Percentiles rank a stretch among this genome's conserved stretches.
phyloP scores from a whole-genome alignment of 2,113 vertebrate genomes.

The Lamprotornis superbus region DNA sequence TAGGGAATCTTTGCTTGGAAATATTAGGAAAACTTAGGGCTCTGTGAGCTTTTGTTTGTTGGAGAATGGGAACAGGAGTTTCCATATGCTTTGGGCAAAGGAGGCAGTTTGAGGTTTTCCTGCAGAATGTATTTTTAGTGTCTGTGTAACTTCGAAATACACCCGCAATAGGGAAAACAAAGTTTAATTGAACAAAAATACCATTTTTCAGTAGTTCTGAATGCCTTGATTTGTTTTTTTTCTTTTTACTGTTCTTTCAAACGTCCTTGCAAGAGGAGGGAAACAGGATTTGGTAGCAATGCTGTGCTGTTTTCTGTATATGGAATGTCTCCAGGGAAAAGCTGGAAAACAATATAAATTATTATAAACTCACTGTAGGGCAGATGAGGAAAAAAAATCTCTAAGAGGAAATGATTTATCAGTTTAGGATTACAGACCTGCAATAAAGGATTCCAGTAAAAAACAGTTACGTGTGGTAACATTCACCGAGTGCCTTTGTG shows the following conservation, averaged over 20 bases:
- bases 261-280: neutral
- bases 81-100: constrained; percentile 14
- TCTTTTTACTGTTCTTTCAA: neutral
- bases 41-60: constrained; percentile 14
- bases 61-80: neutral
- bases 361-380: neutral
- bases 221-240: neutral
- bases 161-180: neutral
- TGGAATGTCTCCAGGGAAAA: neutral
- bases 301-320: neutral
- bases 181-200: constrained; percentile 3
- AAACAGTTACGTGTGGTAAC: neutral
- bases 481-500: neutral
- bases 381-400: neutral
- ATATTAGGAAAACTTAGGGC: neutral
- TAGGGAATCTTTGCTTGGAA: neutral
- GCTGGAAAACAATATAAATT: neutral
- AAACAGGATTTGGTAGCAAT: neutral
- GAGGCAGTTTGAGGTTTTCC: neutral
- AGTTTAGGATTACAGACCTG: neutral
- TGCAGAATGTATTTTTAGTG: neutral
- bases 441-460: neutral
- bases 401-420: neutral
- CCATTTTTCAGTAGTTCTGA: neutral
- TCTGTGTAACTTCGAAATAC: neutral